Evolutionary conservation across 2,797 vertebrate genomes (phyloP).

Genomic region (Channa striata): DNA sequence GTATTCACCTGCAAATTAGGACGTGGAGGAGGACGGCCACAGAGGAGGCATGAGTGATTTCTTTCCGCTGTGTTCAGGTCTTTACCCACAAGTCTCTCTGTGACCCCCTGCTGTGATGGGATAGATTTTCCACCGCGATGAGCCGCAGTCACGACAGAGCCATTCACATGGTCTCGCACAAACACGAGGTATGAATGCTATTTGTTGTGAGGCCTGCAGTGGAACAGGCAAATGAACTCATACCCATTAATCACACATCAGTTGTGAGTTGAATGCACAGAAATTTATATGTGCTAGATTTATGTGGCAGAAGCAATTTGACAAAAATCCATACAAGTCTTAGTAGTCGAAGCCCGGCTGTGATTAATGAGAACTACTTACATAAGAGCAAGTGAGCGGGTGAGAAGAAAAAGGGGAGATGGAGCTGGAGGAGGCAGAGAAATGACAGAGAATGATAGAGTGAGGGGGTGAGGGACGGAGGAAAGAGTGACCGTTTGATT

Average conservation of each 20-base stretch:
- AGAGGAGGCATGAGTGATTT: slow-evolving; percentile 52
- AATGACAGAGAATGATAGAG: slow-evolving; percentile 69
- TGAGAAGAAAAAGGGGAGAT: slow-evolving; percentile 53
- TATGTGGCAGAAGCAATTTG: slow-evolving; percentile 79
- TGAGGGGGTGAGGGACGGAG: slow-evolving; percentile 45
- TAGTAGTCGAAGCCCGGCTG: slow-evolving; percentile 45
- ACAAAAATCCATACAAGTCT: slow-evolving; percentile 77
- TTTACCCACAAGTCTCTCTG: slow-evolving; percentile 47
- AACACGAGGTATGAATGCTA: slow-evolving; percentile 29
- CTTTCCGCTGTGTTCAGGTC: slow-evolving; percentile 31
- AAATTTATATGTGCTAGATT: slow-evolving; percentile 75
- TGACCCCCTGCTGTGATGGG: slow-evolving; percentile 50
- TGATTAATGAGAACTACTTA: slow-evolving; percentile 79
- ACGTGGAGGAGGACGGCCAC: slow-evolving; percentile 13
- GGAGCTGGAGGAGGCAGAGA: slow-evolving; percentile 58
- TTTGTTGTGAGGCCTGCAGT: slow-evolving; percentile 34
- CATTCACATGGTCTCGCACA: slow-evolving; percentile 9
- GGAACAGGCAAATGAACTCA: slow-evolving; percentile 47
- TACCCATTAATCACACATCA: slow-evolving; percentile 71
- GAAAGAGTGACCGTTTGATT: slow-evolving; percentile 65
- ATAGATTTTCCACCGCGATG: slow-evolving; percentile 47
- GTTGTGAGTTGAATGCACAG: slow-evolving; percentile 67
- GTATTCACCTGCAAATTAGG: slow-evolving; percentile 30
- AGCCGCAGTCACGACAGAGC: slow-evolving; percentile 33
- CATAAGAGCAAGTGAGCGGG: slow-evolving; percentile 70